Evolutionary conservation across 1,140 invertebrate species (phyloP), one percentile per base, ranked within the genome.

Genomic region (Drosophila lini): DNA sequence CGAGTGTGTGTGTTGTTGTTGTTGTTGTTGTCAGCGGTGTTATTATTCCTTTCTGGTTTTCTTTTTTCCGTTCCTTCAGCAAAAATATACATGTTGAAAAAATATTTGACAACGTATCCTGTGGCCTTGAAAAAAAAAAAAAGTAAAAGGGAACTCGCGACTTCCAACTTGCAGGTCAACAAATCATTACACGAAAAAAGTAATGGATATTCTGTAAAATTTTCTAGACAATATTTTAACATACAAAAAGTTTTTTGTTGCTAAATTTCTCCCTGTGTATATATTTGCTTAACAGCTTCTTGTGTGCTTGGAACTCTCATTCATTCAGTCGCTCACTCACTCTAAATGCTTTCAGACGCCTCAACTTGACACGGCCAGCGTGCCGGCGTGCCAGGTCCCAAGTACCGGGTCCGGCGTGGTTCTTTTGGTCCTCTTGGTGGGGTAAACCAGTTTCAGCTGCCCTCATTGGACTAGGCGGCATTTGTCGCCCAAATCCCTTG

Each of bases 221-320:
- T 28, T 28, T 28, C 25, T 28, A 0, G 5, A 5, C 25, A 28
- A 28, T 28, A 6, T 28, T 28, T 28, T 38, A 59, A 22, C 40
- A 42, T 32, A 8, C 9, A 32, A 7, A 31, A 31, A 31, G 31
- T 31, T 10, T 9, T 32, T 10, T 32, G 9, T 10, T 32, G 25
- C 31, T 36, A 11, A 36, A 11, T 78, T 80, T 67, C 59, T 40
- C 38, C 0, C 19, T 8, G 53, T 48, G 68, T 53, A 73, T 60
- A 79, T 89, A 73, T 82, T 89, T 88, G 71, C 69, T 57, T 78
- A 89, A 74, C 83, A 77, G 76, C 75, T 81, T 88, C 79, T 82
- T 76, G 73, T 68, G 62, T 47, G 83, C 32, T 40, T 70, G 76
- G 65, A 78, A 67, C 61, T 77, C 75, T 69, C 73, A 73, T 88